Percentiles rank a stretch among this genome's conserved stretches.
These are phyloP conservation scores for Gymnogyps californianus DNA, from an alignment of 2,113 vertebrate genomes.

Conservation along the genomic window DNA sequence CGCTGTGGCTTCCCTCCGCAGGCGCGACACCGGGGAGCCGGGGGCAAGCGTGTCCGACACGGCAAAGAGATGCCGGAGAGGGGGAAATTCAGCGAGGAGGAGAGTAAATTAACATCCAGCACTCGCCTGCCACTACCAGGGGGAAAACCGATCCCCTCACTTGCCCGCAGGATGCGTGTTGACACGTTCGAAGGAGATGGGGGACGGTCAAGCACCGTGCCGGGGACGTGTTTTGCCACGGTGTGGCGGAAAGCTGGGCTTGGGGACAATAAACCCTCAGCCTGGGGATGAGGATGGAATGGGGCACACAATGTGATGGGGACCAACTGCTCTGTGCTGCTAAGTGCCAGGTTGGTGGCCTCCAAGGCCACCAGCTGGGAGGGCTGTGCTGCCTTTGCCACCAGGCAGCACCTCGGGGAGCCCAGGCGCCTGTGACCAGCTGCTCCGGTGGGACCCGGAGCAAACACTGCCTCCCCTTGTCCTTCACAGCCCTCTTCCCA, in stretches of 20 bases:
- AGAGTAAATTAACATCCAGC: conserved; percentile 29
- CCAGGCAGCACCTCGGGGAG: neutral
- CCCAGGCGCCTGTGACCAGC: fast-evolving
- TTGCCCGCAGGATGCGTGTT: neutral
- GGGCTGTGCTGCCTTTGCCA: neutral
- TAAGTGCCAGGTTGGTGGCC: neutral
- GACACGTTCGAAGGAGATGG: neutral
- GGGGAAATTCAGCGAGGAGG: neutral
- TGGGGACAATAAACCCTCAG: neutral
- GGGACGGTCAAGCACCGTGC: neutral
- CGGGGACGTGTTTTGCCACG: neutral
- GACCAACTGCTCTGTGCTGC: neutral
- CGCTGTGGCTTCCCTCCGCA: neutral
- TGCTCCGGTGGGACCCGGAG: neutral
- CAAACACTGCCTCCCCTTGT: neutral
- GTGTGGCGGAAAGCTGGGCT: fast-evolving
- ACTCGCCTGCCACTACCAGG: neutral
- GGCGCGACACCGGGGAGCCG: conserved; percentile 7
- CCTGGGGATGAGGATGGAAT: neutral
- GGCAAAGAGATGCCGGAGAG: neutral
- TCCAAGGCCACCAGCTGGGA: neutral
- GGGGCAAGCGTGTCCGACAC: neutral
- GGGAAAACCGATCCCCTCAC: neutral
- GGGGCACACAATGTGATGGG: neutral
- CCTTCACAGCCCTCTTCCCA: neutral